phyloP scores from a whole-genome alignment of 2,888 invertebrate genomes.

The Imbricaverruca yamaguchii region DNA sequence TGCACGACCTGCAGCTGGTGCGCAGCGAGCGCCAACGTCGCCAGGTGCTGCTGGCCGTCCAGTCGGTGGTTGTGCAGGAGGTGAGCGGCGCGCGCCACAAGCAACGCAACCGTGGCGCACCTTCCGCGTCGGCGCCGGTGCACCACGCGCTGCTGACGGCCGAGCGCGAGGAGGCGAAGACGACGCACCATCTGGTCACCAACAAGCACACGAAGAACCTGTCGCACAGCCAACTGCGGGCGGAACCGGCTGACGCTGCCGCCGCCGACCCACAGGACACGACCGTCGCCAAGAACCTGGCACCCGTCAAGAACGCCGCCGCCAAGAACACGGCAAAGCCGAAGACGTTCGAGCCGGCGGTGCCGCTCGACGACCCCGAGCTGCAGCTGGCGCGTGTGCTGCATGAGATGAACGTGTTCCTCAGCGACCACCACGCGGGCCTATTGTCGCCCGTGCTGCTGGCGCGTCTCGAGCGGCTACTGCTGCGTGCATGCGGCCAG shows the following conservation, averaged over 20 bases:
- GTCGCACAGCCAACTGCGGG: constrained; percentile 2
- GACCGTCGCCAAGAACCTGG: constrained; percentile 3
- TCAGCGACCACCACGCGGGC: constrained; percentile 1
- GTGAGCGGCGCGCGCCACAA: constrained; percentile 2
- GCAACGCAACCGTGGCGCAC: neutral
- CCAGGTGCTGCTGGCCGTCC: constrained; percentile 8
- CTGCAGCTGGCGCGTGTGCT: constrained; percentile 9
- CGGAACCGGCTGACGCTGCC: neutral
- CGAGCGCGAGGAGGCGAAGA: neutral
- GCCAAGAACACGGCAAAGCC: constrained; percentile 1
- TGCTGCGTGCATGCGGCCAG: neutral
- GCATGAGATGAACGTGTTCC: constrained; percentile 12
- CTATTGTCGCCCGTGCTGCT: constrained; percentile 3
- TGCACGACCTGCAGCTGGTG: constrained; percentile 14
- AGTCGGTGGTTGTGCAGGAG: neutral
- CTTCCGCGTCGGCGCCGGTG: neutral
- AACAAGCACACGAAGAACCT: constrained; percentile 9
- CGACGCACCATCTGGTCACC: neutral
- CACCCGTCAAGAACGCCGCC: neutral
- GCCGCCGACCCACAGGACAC: neutral
- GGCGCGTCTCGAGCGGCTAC: neutral
- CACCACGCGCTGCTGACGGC: neutral
- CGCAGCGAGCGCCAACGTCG: neutral
- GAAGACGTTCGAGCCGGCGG: neutral
- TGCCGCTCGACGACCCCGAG: neutral